A percentile compares a stretch with the other conserved stretches of the same genome.
These are phyloP conservation scores for Leptopilina drosophilae DNA, from an alignment of 2,888 invertebrate genomes.

Conservation along the genomic window DNA sequence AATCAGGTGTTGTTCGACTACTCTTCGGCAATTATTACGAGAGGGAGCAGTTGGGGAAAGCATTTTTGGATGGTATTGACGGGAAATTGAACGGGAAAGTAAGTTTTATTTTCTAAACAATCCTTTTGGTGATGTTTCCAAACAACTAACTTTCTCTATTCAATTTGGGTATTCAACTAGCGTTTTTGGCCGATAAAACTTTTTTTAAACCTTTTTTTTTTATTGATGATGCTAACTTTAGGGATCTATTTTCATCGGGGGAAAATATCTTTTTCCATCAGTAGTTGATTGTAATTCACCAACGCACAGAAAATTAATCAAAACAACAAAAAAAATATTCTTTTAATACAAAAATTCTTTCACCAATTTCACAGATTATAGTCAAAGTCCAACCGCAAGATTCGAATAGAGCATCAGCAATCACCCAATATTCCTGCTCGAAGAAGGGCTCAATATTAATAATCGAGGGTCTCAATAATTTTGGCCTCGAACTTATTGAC, in stretches of 20 bases:
- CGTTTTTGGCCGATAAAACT: too few relatives aligned
- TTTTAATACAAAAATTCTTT: background rate
- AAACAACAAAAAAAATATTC: background rate
- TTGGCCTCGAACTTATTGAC: constrained; percentile 55
- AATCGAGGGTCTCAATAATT: constrained; percentile 87
- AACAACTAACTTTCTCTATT: too few relatives aligned
- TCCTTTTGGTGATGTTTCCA: too few relatives aligned
- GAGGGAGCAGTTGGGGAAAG: constrained; percentile 83
- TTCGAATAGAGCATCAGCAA: constrained; percentile 63
- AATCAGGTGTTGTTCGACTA: constrained; percentile 83
- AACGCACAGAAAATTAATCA: background rate
- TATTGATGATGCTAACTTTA: too few relatives aligned
- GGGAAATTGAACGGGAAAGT: constrained; percentile 91
- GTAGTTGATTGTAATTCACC: too few relatives aligned
- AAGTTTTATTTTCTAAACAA: background rate
- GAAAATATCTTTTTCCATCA: too few relatives aligned
- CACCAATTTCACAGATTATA: constrained; percentile 50
- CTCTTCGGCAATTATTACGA: constrained; percentile 82
- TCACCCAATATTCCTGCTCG: constrained; percentile 76
- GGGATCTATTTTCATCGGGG: too few relatives aligned
- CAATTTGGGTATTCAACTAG: too few relatives aligned
- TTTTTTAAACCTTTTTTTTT: too few relatives aligned
- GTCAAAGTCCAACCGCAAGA: constrained; percentile 60
- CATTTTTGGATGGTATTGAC: constrained; percentile 82
- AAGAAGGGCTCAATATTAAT: constrained; percentile 80